Percentiles rank a stretch among this genome's conserved stretches.
These are phyloP conservation scores for Lycocerus yunnanus DNA, from an alignment of 2,888 invertebrate genomes.

Conservation along the genomic window DNA sequence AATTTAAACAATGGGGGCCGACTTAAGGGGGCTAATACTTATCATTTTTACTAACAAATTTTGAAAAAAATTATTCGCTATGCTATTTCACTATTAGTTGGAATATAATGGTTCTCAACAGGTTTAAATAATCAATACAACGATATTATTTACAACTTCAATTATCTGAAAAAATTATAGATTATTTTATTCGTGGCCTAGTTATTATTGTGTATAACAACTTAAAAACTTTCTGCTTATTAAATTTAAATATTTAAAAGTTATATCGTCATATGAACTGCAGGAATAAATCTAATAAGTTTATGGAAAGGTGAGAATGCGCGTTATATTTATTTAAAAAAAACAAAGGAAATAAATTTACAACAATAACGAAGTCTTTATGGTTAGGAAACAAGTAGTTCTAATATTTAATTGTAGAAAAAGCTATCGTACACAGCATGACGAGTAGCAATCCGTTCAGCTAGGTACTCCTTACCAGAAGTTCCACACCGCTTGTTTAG, in stretches of 20 bases:
- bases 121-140: too few species aligned
- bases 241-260: not conserved
- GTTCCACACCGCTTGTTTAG: conserved; percentile 38
- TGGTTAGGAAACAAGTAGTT: conserved; percentile 32
- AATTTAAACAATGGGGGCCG: too few species aligned
- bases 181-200: not conserved
- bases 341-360: conserved; percentile 6
- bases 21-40: too few species aligned
- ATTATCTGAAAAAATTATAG: too few species aligned
- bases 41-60: too few species aligned
- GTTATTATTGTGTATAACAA: too few species aligned
- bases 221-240: not conserved
- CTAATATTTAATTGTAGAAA: conserved; percentile 13
- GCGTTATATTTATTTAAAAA: not conserved
- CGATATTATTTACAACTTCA: too few species aligned
- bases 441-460: conserved; percentile 33
- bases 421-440: conserved; percentile 15
- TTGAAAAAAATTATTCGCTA: too few species aligned
- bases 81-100: too few species aligned
- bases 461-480: conserved; percentile 29
- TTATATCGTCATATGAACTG: not conserved
- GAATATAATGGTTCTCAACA: too few species aligned
- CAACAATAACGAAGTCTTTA: conserved; percentile 33
- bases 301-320: not conserved
- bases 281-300: not conserved